Percentiles rank a stretch among this genome's conserved stretches.
These are phyloP conservation scores for Excalfactoria chinensis DNA, from an alignment of 2,113 vertebrate species.

Conservation along the genomic window DNA sequence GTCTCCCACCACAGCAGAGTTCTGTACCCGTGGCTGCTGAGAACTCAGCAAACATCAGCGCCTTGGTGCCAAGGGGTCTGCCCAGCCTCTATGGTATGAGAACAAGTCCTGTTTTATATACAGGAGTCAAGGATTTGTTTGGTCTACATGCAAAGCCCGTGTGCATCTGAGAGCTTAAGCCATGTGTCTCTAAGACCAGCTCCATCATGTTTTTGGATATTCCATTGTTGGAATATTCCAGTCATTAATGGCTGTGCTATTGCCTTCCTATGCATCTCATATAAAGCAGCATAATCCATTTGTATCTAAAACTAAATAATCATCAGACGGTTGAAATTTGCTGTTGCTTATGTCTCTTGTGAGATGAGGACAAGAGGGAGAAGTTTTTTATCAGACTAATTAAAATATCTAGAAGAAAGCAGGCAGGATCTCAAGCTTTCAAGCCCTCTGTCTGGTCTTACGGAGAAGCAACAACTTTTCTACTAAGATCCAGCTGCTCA, in stretches of 20 bases:
- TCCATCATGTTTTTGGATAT: not conserved
- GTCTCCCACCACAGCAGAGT: accelerated
- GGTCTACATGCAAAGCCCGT: too few relatives aligned
- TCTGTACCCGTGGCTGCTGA: not conserved
- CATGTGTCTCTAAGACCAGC: not conserved
- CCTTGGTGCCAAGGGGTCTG: not conserved
- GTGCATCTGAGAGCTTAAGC: not conserved
- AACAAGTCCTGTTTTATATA: not conserved
- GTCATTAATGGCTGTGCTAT: not conserved
- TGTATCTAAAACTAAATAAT: not conserved
- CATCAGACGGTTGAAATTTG: not conserved
- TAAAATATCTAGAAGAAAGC: not conserved
- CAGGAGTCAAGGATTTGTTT: not conserved
- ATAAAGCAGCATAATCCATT: not conserved
- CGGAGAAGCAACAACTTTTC: not conserved
- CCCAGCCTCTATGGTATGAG: not conserved
- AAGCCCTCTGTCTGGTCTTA: not conserved
- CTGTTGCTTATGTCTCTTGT: not conserved
- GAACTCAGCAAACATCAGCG: not conserved
- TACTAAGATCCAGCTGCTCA: not conserved
- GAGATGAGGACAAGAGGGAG: not conserved
- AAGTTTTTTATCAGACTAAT: not conserved
- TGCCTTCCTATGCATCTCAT: not conserved
- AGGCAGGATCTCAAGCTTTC: not conserved
- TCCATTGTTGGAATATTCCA: not conserved